Conservation (phyloP, 1,140 invertebrate genomes). For the Drosophila ogumai region DNA sequence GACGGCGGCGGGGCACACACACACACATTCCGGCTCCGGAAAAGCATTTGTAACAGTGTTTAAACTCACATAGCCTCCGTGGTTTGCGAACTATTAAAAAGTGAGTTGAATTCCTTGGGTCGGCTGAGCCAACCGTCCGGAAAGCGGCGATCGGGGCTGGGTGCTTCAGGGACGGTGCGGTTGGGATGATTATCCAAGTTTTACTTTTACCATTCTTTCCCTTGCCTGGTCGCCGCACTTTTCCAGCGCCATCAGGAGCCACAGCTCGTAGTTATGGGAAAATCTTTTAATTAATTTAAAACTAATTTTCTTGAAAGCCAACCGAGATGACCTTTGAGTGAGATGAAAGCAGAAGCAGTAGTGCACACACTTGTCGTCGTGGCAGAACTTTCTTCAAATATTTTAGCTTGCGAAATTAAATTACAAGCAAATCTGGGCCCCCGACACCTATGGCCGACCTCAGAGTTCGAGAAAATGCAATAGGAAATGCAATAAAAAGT, state of each 20-base stretch:
- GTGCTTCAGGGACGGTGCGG: conserved; percentile 16
- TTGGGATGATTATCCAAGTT: conserved; percentile 52
- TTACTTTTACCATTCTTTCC: conserved; percentile 48
- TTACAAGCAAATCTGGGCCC: conserved; percentile 12
- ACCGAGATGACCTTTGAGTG: conserved; percentile 41
- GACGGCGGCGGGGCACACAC: background rate
- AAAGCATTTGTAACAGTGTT: conserved; percentile 50
- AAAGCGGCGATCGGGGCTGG: conserved; percentile 6
- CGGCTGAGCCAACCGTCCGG: conserved; percentile 16
- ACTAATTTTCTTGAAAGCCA: conserved; percentile 49
- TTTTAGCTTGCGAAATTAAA: conserved; percentile 20
- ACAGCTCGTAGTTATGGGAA: conserved; percentile 45
- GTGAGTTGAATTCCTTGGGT: conserved; percentile 34
- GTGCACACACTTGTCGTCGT: conserved; percentile 8
- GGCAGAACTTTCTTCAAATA: conserved; percentile 33
- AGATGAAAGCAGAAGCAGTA: conserved; percentile 20
- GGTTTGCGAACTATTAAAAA: conserved; percentile 51
- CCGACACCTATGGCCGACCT: conserved; percentile 1
- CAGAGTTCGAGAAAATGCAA: conserved; percentile 2
- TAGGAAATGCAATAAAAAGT: conserved; percentile 20
- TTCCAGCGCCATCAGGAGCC: conserved; percentile 34
- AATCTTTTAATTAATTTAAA: conserved; percentile 59
- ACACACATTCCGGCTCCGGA: conserved; percentile 25
- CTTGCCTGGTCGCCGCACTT: conserved; percentile 17
- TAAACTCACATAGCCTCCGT: conserved; percentile 42